These are phyloP conservation scores for Shargacucullia verbasci DNA, from an alignment of 2,888 invertebrate genomes.

Conservation along the genomic window DNA sequence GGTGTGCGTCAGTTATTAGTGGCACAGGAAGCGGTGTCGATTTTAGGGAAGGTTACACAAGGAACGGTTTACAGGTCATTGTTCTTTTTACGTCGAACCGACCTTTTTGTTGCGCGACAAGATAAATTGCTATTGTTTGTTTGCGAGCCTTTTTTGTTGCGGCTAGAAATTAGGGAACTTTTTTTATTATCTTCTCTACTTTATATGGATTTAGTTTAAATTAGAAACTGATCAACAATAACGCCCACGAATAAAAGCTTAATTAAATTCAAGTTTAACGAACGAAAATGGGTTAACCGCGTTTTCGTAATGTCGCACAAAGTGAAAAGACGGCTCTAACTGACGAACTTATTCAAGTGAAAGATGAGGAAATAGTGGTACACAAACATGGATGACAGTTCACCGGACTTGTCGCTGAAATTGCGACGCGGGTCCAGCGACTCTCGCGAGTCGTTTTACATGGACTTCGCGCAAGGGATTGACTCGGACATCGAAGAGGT, in stretches of 20 bases:
- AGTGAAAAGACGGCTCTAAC: constrained; percentile 63
- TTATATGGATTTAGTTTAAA: constrained; percentile 14
- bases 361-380: constrained; percentile 57
- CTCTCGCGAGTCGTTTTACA: constrained; percentile 96
- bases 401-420: constrained; percentile 95
- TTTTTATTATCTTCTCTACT: constrained; percentile 50
- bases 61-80: constrained; percentile 85
- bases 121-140: constrained; percentile 80
- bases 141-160: constrained; percentile 68
- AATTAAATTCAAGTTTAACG: constrained; percentile 40
- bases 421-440: constrained; percentile 95
- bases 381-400: constrained; percentile 91
- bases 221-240: constrained; percentile 25
- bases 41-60: constrained; percentile 85
- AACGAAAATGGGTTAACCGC: constrained; percentile 60
- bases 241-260: constrained; percentile 43
- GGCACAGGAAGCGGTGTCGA: constrained; percentile 85
- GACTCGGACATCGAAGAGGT: constrained; percentile 97
- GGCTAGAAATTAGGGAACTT: constrained; percentile 48
- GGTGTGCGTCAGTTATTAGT: constrained; percentile 76
- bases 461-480: constrained; percentile 97
- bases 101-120: constrained; percentile 74
- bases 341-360: constrained; percentile 41
- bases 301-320: constrained; percentile 66
- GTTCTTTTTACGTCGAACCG: constrained; percentile 79